These are phyloP conservation scores for Notodromas monacha DNA, from an alignment of 2,888 invertebrate species.

Conservation along the genomic window DNA sequence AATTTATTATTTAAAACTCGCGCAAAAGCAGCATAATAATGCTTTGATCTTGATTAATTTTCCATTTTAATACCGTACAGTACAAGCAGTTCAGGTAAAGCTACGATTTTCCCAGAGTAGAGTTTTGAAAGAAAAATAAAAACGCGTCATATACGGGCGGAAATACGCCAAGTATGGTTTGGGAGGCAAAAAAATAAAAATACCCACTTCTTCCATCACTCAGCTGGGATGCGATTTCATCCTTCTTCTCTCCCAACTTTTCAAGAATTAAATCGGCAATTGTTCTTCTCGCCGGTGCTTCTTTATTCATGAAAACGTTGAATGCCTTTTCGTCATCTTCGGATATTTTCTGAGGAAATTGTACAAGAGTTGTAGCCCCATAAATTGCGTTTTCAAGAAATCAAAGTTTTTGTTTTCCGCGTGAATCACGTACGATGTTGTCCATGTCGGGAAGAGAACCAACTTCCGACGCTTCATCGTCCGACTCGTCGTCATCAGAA, in stretches of 20 bases:
- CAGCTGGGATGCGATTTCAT: constrained; percentile 51
- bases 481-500: background rate
- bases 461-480: background rate
- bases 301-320: constrained; percentile 37
- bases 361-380: background rate
- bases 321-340: constrained; percentile 29
- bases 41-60: too few species aligned
- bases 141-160: too few species aligned
- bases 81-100: too few species aligned
- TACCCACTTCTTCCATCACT: constrained; percentile 29
- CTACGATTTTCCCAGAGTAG: too few species aligned
- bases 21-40: too few species aligned
- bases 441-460: background rate
- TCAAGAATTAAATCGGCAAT: constrained; percentile 68
- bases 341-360: background rate
- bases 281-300: constrained; percentile 29
- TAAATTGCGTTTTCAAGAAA: too few species aligned
- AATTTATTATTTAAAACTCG: too few species aligned
- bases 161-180: too few species aligned
- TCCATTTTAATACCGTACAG: background rate
- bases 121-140: too few species aligned
- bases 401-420: too few species aligned
- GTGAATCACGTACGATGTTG: too few species aligned
- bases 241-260: constrained; percentile 66
- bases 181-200: constrained; percentile 1